These are phyloP conservation scores for Bradypus variegatus DNA, from an alignment of 2,797 vertebrate species.

Conservation along the genomic window DNA sequence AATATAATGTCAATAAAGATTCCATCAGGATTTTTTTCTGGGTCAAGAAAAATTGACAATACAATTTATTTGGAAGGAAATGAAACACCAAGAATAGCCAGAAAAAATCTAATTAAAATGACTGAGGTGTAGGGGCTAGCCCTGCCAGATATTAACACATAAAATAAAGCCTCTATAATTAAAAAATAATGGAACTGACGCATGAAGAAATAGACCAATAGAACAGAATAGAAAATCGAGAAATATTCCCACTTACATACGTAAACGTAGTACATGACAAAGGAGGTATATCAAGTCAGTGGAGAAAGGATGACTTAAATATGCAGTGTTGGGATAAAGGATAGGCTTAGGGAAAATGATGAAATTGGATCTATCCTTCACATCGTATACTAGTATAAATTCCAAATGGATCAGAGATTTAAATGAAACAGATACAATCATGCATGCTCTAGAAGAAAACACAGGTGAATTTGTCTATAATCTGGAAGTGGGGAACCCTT, in stretches of 20 bases:
- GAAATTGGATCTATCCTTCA: background rate
- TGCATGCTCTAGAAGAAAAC: background rate
- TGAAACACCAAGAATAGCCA: background rate
- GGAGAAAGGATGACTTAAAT: background rate
- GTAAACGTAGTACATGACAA: background rate
- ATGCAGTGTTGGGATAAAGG: background rate
- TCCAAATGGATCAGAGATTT: background rate
- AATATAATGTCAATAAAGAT: background rate
- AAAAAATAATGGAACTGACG: background rate
- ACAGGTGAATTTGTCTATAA: background rate
- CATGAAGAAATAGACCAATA: background rate
- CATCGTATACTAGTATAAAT: background rate
- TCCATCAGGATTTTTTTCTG: background rate
- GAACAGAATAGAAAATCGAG: background rate
- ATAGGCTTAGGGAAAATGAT: background rate
- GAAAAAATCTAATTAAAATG: background rate
- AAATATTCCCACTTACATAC: background rate
- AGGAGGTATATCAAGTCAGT: background rate
- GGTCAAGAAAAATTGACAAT: background rate
- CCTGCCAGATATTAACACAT: background rate
- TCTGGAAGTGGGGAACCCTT: background rate
- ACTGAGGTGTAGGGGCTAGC: too few species aligned
- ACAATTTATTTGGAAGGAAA: background rate
- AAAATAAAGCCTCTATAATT: background rate
- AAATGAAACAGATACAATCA: background rate